Percentiles rank a stretch among this genome's conserved stretches.
Conservation (phyloP, 2,797 vertebrate species). For the Nyctalus aviator region DNA sequence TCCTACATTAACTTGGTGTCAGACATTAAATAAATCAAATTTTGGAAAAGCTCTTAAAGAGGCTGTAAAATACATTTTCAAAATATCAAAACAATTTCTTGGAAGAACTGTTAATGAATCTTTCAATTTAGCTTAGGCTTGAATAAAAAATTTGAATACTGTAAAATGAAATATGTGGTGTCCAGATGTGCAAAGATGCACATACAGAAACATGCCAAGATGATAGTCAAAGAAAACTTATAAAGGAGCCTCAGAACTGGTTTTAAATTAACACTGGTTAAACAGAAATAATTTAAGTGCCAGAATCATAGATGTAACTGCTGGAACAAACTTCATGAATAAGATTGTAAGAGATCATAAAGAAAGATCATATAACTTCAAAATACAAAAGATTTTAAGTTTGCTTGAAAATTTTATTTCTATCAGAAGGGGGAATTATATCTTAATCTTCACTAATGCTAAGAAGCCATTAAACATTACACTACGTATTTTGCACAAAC, state of each 20-base stretch:
- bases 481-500: not conserved
- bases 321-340: not conserved
- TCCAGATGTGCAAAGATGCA: not conserved
- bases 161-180: slow-evolving; percentile 1
- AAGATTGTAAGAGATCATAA: not conserved
- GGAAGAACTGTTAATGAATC: not conserved
- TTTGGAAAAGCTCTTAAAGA: not conserved
- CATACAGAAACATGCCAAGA: slow-evolving; percentile 22
- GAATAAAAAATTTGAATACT: not conserved
- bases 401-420: not conserved
- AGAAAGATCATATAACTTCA: not conserved
- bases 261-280: not conserved
- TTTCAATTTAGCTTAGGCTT: not conserved
- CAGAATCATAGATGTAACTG: not conserved
- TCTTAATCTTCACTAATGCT: not conserved
- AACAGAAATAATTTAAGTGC: not conserved
- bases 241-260: not conserved
- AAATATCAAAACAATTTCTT: not conserved
- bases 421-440: not conserved
- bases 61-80: not conserved
- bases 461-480: not conserved
- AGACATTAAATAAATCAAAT: not conserved
- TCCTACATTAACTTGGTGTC: not conserved
- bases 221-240: not conserved
- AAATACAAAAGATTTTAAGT: slow-evolving; percentile 4